These are phyloP conservation scores for Drosophila malerkotliana DNA, from an alignment of 1,140 invertebrate species.

Conservation along the genomic window DNA sequence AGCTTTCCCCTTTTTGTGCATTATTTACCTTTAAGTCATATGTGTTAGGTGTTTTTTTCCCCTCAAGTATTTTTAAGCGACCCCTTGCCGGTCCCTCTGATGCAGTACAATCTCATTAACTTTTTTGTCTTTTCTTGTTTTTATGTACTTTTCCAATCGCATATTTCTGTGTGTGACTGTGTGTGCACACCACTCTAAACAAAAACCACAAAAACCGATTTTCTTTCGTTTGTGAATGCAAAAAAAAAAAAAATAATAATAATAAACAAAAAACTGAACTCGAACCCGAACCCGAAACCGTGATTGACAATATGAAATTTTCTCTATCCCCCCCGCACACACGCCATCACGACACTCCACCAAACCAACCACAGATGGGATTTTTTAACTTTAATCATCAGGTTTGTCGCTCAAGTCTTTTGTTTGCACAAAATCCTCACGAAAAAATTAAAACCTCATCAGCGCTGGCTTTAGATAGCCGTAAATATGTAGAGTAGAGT, in stretches of 20 bases:
- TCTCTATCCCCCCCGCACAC: constrained; percentile 39
- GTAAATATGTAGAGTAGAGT: constrained; percentile 28
- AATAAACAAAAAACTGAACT: constrained; percentile 6
- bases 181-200: constrained; percentile 31
- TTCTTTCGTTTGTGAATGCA: constrained; percentile 54
- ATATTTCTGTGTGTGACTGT: constrained; percentile 31
- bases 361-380: constrained; percentile 77
- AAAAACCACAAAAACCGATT: constrained; percentile 63
- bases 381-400: constrained; percentile 84
- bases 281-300: constrained; percentile 36
- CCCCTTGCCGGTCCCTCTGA: not conserved
- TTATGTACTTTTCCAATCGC: constrained; percentile 39
- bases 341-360: constrained; percentile 42
- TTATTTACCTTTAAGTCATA: constrained; percentile 32
- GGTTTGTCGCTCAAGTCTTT: constrained; percentile 84
- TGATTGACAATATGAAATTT: constrained; percentile 56
- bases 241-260: constrained; percentile 7
- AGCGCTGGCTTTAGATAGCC: constrained; percentile 22
- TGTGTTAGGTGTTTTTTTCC: constrained; percentile 19
- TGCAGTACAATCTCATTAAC: constrained; percentile 65
- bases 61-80: constrained; percentile 14
- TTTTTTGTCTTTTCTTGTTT: constrained; percentile 52
- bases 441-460: constrained; percentile 58
- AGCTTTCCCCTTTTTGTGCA: constrained; percentile 49
- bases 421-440: constrained; percentile 62